A percentile compares a stretch with the other conserved stretches of the same genome.
Conservation (phyloP, 2,797 vertebrate genomes). For the Ctenopoma multispine region DNA sequence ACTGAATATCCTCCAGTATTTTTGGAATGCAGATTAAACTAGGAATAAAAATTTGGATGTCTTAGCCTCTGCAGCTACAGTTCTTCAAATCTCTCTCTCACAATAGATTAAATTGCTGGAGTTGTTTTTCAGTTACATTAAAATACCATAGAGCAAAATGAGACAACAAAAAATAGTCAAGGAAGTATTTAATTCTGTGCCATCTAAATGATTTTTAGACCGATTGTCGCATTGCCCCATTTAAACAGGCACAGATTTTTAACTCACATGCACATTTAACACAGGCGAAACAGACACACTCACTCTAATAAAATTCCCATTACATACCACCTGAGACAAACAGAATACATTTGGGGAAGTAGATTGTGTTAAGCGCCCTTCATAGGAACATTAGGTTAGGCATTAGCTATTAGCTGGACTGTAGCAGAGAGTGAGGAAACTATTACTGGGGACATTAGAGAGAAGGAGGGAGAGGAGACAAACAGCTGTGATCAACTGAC, state of each 20-base stretch:
- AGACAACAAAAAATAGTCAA: conserved; percentile 36
- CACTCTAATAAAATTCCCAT: conserved; percentile 59
- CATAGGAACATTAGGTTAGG: conserved; percentile 69
- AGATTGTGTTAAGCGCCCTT: conserved; percentile 68
- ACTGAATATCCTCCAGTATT: too few relatives aligned
- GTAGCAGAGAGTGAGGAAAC: conserved; percentile 57
- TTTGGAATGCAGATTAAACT: not conserved
- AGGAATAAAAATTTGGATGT: conserved; percentile 9
- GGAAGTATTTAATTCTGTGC: conserved; percentile 2
- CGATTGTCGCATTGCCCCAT: conserved; percentile 27
- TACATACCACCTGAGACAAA: conserved; percentile 69
- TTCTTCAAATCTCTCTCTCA: conserved; percentile 2
- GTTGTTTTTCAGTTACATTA: conserved; percentile 22
- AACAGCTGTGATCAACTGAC: conserved; percentile 78
- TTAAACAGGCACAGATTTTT: conserved; percentile 1
- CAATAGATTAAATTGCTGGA: conserved; percentile 8
- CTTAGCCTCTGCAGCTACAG: conserved; percentile 1
- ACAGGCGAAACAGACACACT: conserved; percentile 26
- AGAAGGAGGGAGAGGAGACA: conserved; percentile 51
- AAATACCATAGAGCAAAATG: conserved; percentile 26
- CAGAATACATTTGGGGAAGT: conserved; percentile 63
- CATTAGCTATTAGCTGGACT: conserved; percentile 71
- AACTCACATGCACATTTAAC: conserved; percentile 17
- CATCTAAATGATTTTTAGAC: conserved; percentile 38
- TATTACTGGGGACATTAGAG: conserved; percentile 67